Evolutionary conservation across 2,888 invertebrate genomes (phyloP), one percentile per base, ranked within the genome.

Genomic region (Limenitis arthemis): DNA sequence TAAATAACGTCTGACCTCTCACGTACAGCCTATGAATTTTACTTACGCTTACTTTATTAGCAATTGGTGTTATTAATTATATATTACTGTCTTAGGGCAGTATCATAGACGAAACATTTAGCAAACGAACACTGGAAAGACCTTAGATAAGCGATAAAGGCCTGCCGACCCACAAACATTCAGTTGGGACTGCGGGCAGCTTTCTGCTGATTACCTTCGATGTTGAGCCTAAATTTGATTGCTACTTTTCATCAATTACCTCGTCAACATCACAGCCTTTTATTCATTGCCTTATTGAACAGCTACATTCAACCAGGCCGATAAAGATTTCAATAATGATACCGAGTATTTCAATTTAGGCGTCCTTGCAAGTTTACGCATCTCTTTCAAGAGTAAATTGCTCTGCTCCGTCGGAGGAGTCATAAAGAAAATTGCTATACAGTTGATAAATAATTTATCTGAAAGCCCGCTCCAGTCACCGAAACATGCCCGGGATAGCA

Each of bases 361-460:
- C 76, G 80, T 81, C 79, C 79, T 81, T 80, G 81, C 81, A 83
- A 84, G 81, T 84, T 81, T 82, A 85, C 84, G 85, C 84, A 84
- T 85, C 81, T 83, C 83, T 79, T 83, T 81, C 84, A 74, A 72
- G 75, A 82, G 79, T 75, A 85, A 85, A 86, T 86, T 85, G 84
- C 85, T 82, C 77, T 75, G 80, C 79, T 80, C 77, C 84, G 84
- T 79, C 83, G 81, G 84, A 84, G 84, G 85, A 85, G 84, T 85
- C 85, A 83, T 86, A 86, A 86, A 86, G 86, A 85, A 86, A 86
- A 86, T 86, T 86, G 86, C 85, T 82, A 84, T 85, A 85, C 85
- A 84, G 84, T 86, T 86, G 85, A 85, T 86, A 86, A 86, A 86
- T 86, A 85, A 86, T 86, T 85, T 85, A 86, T 86, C 81, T 84